A percentile compares a stretch with the other conserved stretches of the same genome.
These are phyloP conservation scores for Caenorhabditis parvicauda DNA, from an alignment of 2,888 invertebrate genomes.

Conservation along the genomic window DNA sequence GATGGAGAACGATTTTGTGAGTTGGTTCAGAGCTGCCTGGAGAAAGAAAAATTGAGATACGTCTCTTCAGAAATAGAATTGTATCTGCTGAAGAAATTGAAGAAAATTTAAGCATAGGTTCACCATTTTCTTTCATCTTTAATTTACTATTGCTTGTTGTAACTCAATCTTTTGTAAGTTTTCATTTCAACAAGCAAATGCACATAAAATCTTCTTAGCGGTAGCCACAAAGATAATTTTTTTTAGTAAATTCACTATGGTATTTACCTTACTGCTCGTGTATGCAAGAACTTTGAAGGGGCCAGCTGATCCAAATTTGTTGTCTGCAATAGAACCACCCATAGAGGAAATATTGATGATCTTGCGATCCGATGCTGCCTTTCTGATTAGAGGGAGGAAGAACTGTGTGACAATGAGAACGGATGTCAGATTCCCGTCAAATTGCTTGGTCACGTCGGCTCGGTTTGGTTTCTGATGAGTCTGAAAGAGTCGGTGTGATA, in stretches of 20 bases:
- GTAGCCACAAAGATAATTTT: background rate
- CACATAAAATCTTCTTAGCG: too few relatives aligned
- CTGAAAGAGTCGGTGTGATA: too few relatives aligned
- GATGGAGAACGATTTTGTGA: constrained; percentile 35
- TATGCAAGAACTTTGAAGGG: too few relatives aligned
- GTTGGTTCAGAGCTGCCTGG: constrained; percentile 43
- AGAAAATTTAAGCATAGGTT: background rate
- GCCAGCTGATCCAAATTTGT: too few relatives aligned
- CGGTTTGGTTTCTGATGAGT: constrained; percentile 65
- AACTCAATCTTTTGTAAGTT: too few relatives aligned
- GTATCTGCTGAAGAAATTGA: background rate
- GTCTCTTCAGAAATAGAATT: too few relatives aligned
- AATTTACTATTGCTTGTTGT: too few relatives aligned
- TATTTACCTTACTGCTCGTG: constrained; percentile 32
- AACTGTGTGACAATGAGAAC: constrained; percentile 25
- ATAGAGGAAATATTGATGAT: constrained; percentile 31
- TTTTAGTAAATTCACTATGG: background rate
- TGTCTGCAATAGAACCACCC: constrained; percentile 26
- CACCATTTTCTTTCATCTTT: too few relatives aligned
- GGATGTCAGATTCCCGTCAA: constrained; percentile 73
- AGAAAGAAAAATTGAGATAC: too few relatives aligned
- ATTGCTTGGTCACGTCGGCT: constrained; percentile 71
- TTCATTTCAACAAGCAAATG: too few relatives aligned
- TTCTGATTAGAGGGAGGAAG: constrained; percentile 26
- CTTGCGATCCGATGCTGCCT: constrained; percentile 18